Conservation (phyloP, 2,888 invertebrate species). For the Caenorhabditis becei region DNA sequence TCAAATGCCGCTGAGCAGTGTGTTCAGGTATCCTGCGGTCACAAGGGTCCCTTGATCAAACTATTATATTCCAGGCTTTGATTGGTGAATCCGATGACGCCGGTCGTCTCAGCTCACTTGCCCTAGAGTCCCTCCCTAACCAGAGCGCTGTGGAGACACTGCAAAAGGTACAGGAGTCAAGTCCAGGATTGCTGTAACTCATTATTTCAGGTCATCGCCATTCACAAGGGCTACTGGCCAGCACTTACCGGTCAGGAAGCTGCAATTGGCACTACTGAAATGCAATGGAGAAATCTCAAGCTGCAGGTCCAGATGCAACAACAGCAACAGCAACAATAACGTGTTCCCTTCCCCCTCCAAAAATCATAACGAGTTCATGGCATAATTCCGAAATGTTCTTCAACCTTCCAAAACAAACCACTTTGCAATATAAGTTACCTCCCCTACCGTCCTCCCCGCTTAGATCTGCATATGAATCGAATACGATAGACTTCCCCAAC, state of each 20-base stretch:
- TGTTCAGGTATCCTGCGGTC: conserved; percentile 86
- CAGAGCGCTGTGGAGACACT: conserved; percentile 76
- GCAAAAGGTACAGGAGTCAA: conserved; percentile 74
- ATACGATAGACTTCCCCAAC: neutral
- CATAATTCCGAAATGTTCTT: conserved; percentile 34
- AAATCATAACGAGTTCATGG: conserved; percentile 33
- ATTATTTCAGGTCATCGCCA: conserved; percentile 75
- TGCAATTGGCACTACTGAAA: conserved; percentile 73
- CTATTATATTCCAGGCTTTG: conserved; percentile 89
- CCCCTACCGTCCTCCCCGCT: neutral
- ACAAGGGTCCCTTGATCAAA: neutral
- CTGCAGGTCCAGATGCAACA: conserved; percentile 60
- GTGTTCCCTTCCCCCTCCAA: neutral
- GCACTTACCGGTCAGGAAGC: conserved; percentile 75
- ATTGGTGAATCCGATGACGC: conserved; percentile 68
- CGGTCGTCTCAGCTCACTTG: conserved; percentile 67
- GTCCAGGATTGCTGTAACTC: neutral
- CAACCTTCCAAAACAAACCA: conserved; percentile 5
- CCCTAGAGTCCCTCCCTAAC: conserved; percentile 74
- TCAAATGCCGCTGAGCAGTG: conserved; percentile 98
- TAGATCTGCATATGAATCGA: conserved; percentile 45
- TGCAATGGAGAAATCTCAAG: conserved; percentile 72
- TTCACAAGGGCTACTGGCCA: conserved; percentile 81
- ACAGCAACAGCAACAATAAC: conserved; percentile 23
- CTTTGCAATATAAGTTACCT: neutral